Conservation (phyloP, 2,797 vertebrate genomes). For the Sebastes melanostomus region DNA sequence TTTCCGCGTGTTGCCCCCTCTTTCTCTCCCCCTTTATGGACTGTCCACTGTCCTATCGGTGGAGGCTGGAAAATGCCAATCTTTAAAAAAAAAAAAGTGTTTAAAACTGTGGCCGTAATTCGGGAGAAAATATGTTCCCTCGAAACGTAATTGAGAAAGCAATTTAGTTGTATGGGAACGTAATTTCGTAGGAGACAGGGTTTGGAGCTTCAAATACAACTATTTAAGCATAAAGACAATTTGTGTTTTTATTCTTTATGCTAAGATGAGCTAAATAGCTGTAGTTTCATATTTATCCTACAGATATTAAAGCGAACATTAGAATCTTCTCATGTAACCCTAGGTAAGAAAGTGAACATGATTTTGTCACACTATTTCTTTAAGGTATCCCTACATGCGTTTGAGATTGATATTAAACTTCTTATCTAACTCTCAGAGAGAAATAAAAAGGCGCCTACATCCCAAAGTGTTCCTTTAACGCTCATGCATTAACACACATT, state of each 20-base stretch:
- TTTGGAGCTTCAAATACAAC: too few species aligned
- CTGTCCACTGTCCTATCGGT: too few species aligned
- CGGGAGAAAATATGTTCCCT: too few species aligned
- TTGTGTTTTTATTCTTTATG: not conserved
- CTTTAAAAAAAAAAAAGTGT: too few species aligned
- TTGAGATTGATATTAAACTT: not conserved
- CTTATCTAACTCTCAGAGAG: not conserved
- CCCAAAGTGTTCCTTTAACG: not conserved
- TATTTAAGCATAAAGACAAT: not conserved
- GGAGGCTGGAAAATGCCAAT: too few species aligned
- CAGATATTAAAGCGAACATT: too few species aligned
- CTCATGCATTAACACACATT: slow-evolving; percentile 19
- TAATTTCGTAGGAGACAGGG: too few species aligned
- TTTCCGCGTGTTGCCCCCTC: too few species aligned
- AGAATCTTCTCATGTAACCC: too few species aligned
- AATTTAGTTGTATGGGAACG: too few species aligned
- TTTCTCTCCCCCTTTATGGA: accelerated
- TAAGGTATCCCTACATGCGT: not conserved
- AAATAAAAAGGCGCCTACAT: not conserved
- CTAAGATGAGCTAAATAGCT: not conserved
- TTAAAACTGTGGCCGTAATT: too few species aligned
- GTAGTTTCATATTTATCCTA: not conserved
- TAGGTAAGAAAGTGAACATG: not conserved
- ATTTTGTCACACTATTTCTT: not conserved
- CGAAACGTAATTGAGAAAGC: too few species aligned